Evolutionary conservation across 2,113 vertebrate species (phyloP).

Genomic region (Periophthalmus modestus): DNA sequence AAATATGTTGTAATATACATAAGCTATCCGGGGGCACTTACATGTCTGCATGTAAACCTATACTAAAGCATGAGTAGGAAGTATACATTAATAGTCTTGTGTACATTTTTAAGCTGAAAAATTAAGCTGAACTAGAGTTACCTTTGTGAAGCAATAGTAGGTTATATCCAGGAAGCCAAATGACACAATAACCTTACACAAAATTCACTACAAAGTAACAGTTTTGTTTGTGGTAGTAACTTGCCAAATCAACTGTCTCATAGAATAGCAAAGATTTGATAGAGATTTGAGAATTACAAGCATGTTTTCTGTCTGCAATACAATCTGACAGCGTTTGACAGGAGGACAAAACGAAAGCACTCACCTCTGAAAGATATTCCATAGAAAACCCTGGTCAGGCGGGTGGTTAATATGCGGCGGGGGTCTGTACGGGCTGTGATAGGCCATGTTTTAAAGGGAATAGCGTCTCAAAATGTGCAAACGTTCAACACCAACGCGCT

Average conservation of each 20-base stretch:
- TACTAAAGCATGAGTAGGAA: neutral
- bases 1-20: neutral
- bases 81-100: neutral
- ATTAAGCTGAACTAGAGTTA: neutral
- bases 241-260: neutral
- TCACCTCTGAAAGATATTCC: slow-evolving; percentile 85
- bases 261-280: slow-evolving; percentile 3
- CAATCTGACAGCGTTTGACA: slow-evolving; percentile 33
- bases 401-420: slow-evolving; percentile 65
- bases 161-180: slow-evolving; percentile 33
- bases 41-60: neutral
- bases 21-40: neutral
- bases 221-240: neutral
- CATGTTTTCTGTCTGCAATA: neutral
- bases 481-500: neutral
- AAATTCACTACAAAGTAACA: slow-evolving; percentile 5
- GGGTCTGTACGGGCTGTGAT: slow-evolving; percentile 78
- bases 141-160: slow-evolving; percentile 1
- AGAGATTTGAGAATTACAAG: slow-evolving; percentile 15
- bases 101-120: neutral
- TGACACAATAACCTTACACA: neutral
- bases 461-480: slow-evolving; percentile 20
- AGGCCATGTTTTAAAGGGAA: slow-evolving; percentile 71
- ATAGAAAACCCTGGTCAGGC: slow-evolving; percentile 78
- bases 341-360: slow-evolving; percentile 35